These are phyloP conservation scores for Daubentonia madagascariensis DNA, from an alignment of 2,113 vertebrate species.

Conservation along the genomic window DNA sequence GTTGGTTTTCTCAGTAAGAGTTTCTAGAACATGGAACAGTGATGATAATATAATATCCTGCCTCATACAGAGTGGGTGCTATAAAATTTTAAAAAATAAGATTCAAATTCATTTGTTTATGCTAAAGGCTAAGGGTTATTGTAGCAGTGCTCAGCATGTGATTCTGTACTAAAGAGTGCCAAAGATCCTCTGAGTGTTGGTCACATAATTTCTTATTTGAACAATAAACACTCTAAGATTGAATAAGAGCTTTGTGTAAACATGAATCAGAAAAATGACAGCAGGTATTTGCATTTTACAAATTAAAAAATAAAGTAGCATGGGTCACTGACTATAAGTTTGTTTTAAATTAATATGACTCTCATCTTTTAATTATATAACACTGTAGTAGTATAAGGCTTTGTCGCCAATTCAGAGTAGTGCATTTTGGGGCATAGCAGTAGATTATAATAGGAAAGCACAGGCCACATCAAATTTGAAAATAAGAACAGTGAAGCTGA, in stretches of 20 bases:
- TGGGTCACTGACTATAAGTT: neutral
- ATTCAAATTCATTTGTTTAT: neutral
- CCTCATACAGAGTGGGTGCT: neutral
- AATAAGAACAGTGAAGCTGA: neutral
- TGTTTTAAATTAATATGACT: neutral
- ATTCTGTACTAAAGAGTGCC: neutral
- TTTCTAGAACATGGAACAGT: neutral
- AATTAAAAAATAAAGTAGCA: neutral
- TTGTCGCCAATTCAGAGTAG: neutral
- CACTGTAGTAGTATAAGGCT: neutral
- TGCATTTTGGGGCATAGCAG: neutral
- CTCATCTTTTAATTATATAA: neutral
- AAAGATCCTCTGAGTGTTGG: neutral
- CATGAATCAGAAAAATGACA: neutral
- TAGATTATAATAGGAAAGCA: neutral
- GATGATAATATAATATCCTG: neutral
- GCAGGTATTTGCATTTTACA: neutral
- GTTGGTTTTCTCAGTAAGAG: neutral
- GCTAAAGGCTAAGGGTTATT: neutral
- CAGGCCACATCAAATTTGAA: conserved; percentile 11
- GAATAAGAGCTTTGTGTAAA: neutral
- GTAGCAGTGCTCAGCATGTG: neutral
- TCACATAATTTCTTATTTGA: neutral
- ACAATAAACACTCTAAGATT: neutral
- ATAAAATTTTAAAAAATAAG: neutral